Evolutionary conservation across 2,113 vertebrate species (phyloP).

Genomic region (Hypocryptadius cinnamomeus): DNA sequence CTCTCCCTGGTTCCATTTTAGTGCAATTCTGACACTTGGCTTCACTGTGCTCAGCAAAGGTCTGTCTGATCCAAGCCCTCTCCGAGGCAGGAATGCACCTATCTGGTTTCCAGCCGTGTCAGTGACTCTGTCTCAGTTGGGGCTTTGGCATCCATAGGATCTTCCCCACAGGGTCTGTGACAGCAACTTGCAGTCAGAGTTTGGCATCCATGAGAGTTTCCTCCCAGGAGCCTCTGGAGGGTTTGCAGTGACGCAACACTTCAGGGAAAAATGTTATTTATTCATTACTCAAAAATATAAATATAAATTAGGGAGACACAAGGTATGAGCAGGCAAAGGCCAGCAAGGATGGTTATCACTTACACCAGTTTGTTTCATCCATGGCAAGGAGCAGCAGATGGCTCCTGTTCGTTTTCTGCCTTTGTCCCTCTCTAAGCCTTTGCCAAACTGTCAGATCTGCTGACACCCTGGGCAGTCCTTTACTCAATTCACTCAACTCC

Average conservation of each 20-base stretch:
- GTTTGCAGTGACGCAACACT: neutral
- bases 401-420: neutral
- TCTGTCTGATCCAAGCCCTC: neutral
- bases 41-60: neutral
- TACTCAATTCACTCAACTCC: neutral
- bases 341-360: neutral
- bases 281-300: neutral
- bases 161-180: neutral
- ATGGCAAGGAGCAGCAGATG: neutral
- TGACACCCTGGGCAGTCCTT: neutral
- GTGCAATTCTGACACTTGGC: neutral
- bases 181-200: neutral
- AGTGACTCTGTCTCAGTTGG: neutral
- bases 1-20: neutral
- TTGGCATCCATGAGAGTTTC: neutral
- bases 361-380: neutral
- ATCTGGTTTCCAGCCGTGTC: neutral
- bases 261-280: neutral
- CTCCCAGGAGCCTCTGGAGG: neutral
- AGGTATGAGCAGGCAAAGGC: neutral
- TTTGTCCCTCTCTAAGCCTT: neutral
- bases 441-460: neutral
- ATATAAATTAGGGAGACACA: neutral
- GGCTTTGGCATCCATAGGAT: neutral
- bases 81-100: neutral